Percentiles rank a stretch among this genome's conserved stretches.
Evolutionary conservation across 2,888 invertebrate genomes (phyloP).

Genomic region (Oeneis ivallda): DNA sequence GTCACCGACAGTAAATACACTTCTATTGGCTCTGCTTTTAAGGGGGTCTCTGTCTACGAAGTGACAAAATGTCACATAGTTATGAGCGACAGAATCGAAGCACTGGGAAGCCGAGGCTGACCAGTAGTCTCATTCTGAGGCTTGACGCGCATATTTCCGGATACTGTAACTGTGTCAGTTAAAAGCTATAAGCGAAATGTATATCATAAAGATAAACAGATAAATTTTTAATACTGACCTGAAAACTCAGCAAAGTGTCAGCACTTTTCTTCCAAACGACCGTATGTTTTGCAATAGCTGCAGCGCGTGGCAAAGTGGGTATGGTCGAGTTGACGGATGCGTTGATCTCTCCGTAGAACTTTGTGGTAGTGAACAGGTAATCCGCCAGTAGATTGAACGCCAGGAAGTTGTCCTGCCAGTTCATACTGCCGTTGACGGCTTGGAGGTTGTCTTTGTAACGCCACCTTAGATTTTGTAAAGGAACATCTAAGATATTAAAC

Average conservation of each 20-base stretch:
- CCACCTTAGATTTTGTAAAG: conserved; percentile 57
- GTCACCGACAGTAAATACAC: no score
- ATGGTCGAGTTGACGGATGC: conserved; percentile 75
- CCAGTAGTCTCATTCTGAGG: no score
- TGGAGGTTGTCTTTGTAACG: conserved; percentile 77
- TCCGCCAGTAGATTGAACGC: conserved; percentile 72
- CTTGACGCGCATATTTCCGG: no score
- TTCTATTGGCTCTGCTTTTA: no score
- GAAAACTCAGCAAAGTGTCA: conserved; percentile 73
- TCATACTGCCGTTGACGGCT: conserved; percentile 77
- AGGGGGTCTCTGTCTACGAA: no score
- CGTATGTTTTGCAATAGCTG: conserved; percentile 71
- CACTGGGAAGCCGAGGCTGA: no score
- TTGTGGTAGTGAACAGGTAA: conserved; percentile 72
- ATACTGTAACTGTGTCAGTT: no score
- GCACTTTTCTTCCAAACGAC: conserved; percentile 75
- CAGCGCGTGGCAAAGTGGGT: conserved; percentile 66
- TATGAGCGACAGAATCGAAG: no score
- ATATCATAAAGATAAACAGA: not conserved
- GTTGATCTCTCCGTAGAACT: conserved; percentile 73
- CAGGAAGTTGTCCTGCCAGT: conserved; percentile 76
- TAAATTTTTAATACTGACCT: conserved; percentile 49
- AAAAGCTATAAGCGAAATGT: not conserved
- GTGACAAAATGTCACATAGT: no score
- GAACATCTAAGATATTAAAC: no score